These are phyloP conservation scores for Pseudopipra pipra DNA, from an alignment of 2,113 vertebrate genomes.

Conservation along the genomic window DNA sequence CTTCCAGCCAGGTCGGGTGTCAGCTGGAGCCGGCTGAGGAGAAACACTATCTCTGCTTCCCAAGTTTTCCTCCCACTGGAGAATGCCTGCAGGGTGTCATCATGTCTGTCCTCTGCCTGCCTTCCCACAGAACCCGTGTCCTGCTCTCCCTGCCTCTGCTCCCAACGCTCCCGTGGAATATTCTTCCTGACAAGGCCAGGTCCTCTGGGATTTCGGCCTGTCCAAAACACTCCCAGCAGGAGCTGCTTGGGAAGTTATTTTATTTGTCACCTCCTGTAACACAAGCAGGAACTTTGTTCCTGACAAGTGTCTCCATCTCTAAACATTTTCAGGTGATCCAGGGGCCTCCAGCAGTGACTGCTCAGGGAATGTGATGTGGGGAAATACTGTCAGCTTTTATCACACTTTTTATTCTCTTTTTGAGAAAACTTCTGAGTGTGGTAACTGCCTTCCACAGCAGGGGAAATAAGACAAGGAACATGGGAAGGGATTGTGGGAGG, in stretches of 20 bases:
- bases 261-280: background rate
- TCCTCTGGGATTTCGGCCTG: background rate
- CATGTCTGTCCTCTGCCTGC: fast-evolving
- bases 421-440: background rate
- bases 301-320: background rate
- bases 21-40: background rate
- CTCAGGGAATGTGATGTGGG: background rate
- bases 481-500: background rate
- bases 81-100: background rate
- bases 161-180: background rate
- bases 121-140: background rate
- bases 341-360: background rate
- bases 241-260: background rate
- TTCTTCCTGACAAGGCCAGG: background rate
- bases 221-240: background rate
- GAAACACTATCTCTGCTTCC: background rate
- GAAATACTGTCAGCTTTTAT: background rate
- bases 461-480: background rate
- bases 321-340: background rate
- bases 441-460: background rate
- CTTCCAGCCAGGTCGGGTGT: background rate
- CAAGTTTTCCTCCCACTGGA: background rate
- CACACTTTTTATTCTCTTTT: background rate
- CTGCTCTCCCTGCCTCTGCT: background rate
- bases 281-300: background rate